phyloP scores from a whole-genome alignment of 1,140 invertebrate genomes.

The Teleopsis dalmanni region DNA sequence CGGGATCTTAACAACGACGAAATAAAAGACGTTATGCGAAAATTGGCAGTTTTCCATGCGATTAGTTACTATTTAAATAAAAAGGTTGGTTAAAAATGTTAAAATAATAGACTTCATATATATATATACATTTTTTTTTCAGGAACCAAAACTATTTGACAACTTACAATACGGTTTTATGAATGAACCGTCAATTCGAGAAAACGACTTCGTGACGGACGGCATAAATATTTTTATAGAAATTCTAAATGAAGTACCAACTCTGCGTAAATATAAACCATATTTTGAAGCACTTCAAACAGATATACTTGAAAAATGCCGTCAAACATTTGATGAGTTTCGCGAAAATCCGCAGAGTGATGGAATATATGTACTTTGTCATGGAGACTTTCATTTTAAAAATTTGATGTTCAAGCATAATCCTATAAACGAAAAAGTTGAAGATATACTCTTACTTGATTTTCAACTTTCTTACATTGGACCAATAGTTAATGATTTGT shows the following conservation, averaged over 20 bases:
- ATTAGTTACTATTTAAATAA: too few relatives aligned
- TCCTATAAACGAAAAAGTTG: not conserved
- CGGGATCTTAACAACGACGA: too few relatives aligned
- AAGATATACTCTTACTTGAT: slow-evolving; percentile 15
- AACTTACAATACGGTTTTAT: not conserved
- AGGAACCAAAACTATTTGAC: not conserved
- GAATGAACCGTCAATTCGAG: not conserved
- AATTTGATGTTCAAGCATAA: slow-evolving; percentile 19
- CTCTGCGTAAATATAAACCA: not conserved
- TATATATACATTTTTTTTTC: not conserved
- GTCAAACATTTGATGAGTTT: not conserved
- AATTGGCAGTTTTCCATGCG: too few relatives aligned
- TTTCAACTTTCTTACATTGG: slow-evolving; percentile 17
- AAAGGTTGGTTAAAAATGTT: too few relatives aligned
- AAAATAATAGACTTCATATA: too few relatives aligned
- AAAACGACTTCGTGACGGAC: not conserved
- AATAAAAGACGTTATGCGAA: too few relatives aligned
- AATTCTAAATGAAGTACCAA: not conserved
- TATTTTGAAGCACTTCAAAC: not conserved
- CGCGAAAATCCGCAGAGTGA: not conserved
- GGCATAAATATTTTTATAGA: not conserved
- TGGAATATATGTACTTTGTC: slow-evolving; percentile 3
- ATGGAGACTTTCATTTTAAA: slow-evolving; percentile 13
- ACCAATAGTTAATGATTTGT: slow-evolving; percentile 15
- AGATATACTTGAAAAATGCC: not conserved